These are phyloP conservation scores for Physella acuta DNA, from an alignment of 1,140 invertebrate species.

Conservation along the genomic window DNA sequence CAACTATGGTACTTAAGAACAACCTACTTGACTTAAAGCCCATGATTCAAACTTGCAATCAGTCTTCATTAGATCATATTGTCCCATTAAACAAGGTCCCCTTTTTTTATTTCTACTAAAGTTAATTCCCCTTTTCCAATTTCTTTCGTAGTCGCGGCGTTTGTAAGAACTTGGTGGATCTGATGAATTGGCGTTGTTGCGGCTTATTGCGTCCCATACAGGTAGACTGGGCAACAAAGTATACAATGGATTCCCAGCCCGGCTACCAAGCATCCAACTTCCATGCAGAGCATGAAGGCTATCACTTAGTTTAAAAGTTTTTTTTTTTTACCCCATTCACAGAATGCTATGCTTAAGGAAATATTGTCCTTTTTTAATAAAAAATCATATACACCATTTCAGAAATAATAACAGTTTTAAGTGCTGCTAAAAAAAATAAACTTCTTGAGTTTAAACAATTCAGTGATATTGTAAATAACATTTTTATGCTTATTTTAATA, in stretches of 20 bases:
- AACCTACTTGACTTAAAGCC: not conserved
- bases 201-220: constrained; percentile 71
- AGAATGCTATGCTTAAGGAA: too few relatives aligned
- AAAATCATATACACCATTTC: too few relatives aligned
- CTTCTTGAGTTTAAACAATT: too few relatives aligned
- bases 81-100: not conserved
- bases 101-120: not conserved
- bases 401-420: too few relatives aligned
- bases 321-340: too few relatives aligned
- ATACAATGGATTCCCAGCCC: constrained; percentile 58
- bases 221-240: constrained; percentile 67
- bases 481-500: too few relatives aligned
- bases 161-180: constrained; percentile 80
- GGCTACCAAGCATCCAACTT: constrained; percentile 61
- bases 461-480: too few relatives aligned
- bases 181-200: constrained; percentile 76
- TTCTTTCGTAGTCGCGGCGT: constrained; percentile 68
- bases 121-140: not conserved
- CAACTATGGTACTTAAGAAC: not conserved
- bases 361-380: too few relatives aligned
- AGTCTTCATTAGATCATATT: not conserved
- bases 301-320: constrained; percentile 68
- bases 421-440: too few relatives aligned
- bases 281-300: constrained; percentile 67
- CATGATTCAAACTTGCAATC: not conserved